A percentile compares a stretch with the other conserved stretches of the same genome.
Evolutionary conservation across 1,140 invertebrate species (phyloP).

Genomic region (Caenorhabditis briggsae): DNA sequence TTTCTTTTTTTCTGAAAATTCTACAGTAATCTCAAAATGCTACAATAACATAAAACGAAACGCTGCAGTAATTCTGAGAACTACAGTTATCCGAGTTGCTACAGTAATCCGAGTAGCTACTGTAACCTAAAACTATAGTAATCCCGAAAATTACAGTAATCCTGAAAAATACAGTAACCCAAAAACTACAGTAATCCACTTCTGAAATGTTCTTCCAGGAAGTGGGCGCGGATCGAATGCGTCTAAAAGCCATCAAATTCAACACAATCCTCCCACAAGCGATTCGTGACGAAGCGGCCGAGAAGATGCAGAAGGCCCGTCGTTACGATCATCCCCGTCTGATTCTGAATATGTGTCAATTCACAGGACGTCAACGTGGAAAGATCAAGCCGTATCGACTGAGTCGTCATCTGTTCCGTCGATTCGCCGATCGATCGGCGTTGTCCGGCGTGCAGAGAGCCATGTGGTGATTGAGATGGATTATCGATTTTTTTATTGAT

Average conservation of each 20-base stretch:
- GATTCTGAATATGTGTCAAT: slow-evolving; percentile 75
- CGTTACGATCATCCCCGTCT: slow-evolving; percentile 69
- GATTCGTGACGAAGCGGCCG: slow-evolving; percentile 74
- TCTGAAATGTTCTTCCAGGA: slow-evolving; percentile 60
- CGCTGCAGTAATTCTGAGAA: no score
- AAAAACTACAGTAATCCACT: no score
- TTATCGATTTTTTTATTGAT: not conserved
- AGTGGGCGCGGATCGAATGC: slow-evolving; percentile 69
- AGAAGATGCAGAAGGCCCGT: slow-evolving; percentile 62
- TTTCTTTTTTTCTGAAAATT: no score
- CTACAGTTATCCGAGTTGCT: no score
- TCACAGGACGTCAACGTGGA: slow-evolving; percentile 75
- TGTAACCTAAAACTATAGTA: no score
- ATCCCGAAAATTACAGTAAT: no score
- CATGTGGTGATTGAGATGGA: slow-evolving; percentile 71
- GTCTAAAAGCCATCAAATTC: slow-evolving; percentile 74
- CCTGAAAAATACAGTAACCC: no score
- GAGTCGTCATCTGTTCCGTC: slow-evolving; percentile 74
- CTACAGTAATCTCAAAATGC: no score
- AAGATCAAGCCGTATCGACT: slow-evolving; percentile 76
- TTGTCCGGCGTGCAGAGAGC: slow-evolving; percentile 74
- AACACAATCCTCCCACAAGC: slow-evolving; percentile 77
- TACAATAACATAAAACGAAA: no score
- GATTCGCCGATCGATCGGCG: slow-evolving; percentile 73
- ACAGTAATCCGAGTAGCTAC: no score